Percentiles rank a stretch among this genome's conserved stretches.
These are phyloP conservation scores for Congeria kusceri DNA, from an alignment of 2,888 invertebrate species.

Conservation along the genomic window DNA sequence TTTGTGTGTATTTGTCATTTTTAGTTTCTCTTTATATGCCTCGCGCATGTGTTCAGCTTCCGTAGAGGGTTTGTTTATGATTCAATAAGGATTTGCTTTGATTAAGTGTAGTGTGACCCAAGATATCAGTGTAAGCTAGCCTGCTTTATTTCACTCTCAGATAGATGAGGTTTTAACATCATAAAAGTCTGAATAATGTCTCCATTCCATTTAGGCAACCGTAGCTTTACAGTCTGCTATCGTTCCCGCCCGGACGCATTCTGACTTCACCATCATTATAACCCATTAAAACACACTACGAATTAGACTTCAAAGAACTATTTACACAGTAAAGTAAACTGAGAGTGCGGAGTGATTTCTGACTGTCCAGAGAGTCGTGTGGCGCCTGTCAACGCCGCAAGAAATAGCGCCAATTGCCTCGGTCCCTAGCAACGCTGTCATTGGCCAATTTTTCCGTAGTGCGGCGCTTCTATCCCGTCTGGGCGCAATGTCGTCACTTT, in stretches of 20 bases:
- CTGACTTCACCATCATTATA: conserved; percentile 57
- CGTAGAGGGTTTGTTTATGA: too few species aligned
- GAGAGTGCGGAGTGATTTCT: conserved; percentile 57
- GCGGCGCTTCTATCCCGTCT: too few species aligned
- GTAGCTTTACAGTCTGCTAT: conserved; percentile 29
- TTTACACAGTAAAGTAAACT: conserved; percentile 62
- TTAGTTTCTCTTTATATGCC: too few species aligned
- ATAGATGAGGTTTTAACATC: conserved; percentile 55
- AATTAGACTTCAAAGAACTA: conserved; percentile 58
- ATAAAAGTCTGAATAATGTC: conserved; percentile 50
- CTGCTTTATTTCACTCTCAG: conserved; percentile 27
- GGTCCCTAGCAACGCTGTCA: conserved; percentile 61
- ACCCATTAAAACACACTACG: conserved; percentile 54
- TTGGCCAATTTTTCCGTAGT: conserved; percentile 38
- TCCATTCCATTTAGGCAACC: conserved; percentile 44
- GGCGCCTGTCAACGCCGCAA: conserved; percentile 60
- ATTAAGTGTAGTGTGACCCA: neutral
- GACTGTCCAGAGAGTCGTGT: conserved; percentile 51
- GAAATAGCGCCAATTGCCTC: conserved; percentile 24
- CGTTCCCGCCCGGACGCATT: conserved; percentile 39
- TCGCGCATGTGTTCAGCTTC: too few species aligned
- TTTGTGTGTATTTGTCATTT: too few species aligned
- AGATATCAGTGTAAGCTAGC: conserved; percentile 3
- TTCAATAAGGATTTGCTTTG: too few species aligned
- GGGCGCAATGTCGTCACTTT: neutral